phyloP scores from a whole-genome alignment of 2,888 invertebrate genomes.

The Microplitis manilae region DNA sequence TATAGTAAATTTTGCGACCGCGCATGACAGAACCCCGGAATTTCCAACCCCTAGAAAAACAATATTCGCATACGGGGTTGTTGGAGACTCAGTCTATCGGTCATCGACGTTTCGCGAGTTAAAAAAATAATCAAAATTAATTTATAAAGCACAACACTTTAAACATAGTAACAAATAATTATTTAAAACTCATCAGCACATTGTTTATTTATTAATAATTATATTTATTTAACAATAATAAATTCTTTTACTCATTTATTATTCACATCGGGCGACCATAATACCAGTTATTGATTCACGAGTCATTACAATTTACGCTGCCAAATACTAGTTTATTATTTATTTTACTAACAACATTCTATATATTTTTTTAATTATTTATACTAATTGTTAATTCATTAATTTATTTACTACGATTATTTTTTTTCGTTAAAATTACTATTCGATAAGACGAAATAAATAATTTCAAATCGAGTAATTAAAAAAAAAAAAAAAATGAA shows the following conservation, averaged over 20 bases:
- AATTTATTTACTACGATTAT: neutral
- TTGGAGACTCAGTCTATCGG: slow-evolving; percentile 27
- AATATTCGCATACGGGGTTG: slow-evolving; percentile 36
- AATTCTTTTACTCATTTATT: neutral
- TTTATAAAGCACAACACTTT: neutral
- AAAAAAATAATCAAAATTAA: slow-evolving; percentile 31
- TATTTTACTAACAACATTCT: neutral
- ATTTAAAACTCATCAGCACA: neutral
- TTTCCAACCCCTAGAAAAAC: slow-evolving; percentile 24
- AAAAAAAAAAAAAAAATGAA: slow-evolving; percentile 56
- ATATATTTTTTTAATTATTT: neutral
- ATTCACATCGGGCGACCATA: neutral
- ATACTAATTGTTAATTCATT: neutral
- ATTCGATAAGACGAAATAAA: neutral
- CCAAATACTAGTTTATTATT: neutral
- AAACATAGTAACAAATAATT: neutral
- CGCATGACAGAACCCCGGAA: slow-evolving; percentile 49
- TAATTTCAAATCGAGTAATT: slow-evolving; percentile 19
- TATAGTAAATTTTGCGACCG: slow-evolving; percentile 24
- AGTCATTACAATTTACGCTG: neutral
- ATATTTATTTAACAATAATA: neutral
- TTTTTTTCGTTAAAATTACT: neutral
- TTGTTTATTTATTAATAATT: neutral
- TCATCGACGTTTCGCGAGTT: slow-evolving; percentile 31
- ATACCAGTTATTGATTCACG: neutral